Evolutionary conservation across 2,113 vertebrate genomes (phyloP).

Genomic region (Nannobrachium achirus): DNA sequence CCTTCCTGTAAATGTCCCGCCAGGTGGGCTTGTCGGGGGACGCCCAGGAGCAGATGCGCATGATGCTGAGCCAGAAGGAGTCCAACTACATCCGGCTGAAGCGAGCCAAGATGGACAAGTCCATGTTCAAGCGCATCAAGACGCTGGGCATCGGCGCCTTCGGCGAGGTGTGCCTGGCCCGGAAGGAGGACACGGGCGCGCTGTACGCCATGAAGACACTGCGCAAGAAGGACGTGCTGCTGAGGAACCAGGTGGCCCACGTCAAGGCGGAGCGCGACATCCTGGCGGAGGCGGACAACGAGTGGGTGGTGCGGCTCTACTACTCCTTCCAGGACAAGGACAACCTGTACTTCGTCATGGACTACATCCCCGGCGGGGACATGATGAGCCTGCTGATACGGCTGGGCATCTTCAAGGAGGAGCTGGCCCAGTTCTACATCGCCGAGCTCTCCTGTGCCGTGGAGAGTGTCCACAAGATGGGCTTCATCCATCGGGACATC

Average conservation of each 20-base stretch:
- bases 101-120: slow-evolving; percentile 99
- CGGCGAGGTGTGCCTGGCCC: slow-evolving; percentile 95
- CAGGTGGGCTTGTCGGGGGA: slow-evolving; percentile 96
- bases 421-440: slow-evolving; percentile 96
- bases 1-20: not conserved
- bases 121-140: slow-evolving; percentile 98
- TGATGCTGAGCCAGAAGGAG: slow-evolving; percentile 98
- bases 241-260: slow-evolving; percentile 97
- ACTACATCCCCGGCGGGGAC: slow-evolving; percentile 99
- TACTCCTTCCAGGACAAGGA: slow-evolving; percentile 99
- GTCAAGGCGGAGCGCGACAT: slow-evolving; percentile 98
- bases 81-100: slow-evolving; percentile 98
- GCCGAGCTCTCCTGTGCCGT: slow-evolving; percentile 96
- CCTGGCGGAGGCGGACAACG: slow-evolving; percentile 97
- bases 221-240: slow-evolving; percentile 97
- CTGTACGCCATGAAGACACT: slow-evolving; percentile 99
- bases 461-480: slow-evolving; percentile 99
- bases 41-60: slow-evolving; percentile 98
- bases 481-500: slow-evolving; percentile 99
- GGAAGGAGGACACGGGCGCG: slow-evolving; percentile 94
- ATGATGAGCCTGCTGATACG: slow-evolving; percentile 99
- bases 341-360: slow-evolving; percentile 99
- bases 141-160: slow-evolving; percentile 96
- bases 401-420: slow-evolving; percentile 95
- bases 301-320: slow-evolving; percentile 98